Evolutionary conservation across 2,888 invertebrate species (phyloP).

Genomic region (Labia minor): DNA sequence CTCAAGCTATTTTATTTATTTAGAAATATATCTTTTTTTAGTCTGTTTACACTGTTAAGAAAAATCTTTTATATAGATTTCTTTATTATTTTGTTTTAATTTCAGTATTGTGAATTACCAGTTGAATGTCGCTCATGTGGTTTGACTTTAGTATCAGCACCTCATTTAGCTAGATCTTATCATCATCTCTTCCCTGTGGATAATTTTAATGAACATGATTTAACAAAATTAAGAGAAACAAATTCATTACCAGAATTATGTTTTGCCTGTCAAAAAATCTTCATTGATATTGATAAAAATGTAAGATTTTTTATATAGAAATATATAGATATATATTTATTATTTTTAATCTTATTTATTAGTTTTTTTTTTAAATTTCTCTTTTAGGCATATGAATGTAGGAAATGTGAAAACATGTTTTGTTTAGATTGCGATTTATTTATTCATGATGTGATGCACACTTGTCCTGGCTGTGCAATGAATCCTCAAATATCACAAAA

Average conservation of each 20-base stretch:
- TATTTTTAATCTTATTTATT: conserved; percentile 8
- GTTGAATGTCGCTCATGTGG: conserved; percentile 94
- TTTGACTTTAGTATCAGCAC: conserved; percentile 91
- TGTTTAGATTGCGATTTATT: conserved; percentile 95
- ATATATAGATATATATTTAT: no score
- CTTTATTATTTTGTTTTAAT: no score
- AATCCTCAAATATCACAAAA: conserved; percentile 33
- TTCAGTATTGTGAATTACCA: conserved; percentile 89
- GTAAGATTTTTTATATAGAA: conserved; percentile 38
- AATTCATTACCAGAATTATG: conserved; percentile 48
- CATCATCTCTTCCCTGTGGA: conserved; percentile 94
- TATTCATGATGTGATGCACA: conserved; percentile 85
- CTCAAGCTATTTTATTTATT: no score
- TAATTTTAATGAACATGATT: conserved; percentile 59
- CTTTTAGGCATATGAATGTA: conserved; percentile 68
- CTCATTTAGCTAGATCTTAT: conserved; percentile 93
- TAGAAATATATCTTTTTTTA: no score
- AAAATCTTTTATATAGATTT: no score
- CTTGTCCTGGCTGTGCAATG: conserved; percentile 92
- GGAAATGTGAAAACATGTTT: conserved; percentile 64
- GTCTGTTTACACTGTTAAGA: no score
- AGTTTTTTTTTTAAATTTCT: conserved; percentile 24
- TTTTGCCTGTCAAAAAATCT: conserved; percentile 63
- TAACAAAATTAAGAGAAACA: conserved; percentile 16
- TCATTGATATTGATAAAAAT: conserved; percentile 59